Base-by-base conservation (phyloP, 2,797 vertebrate species). In the Hirundo rustica region DNA sequence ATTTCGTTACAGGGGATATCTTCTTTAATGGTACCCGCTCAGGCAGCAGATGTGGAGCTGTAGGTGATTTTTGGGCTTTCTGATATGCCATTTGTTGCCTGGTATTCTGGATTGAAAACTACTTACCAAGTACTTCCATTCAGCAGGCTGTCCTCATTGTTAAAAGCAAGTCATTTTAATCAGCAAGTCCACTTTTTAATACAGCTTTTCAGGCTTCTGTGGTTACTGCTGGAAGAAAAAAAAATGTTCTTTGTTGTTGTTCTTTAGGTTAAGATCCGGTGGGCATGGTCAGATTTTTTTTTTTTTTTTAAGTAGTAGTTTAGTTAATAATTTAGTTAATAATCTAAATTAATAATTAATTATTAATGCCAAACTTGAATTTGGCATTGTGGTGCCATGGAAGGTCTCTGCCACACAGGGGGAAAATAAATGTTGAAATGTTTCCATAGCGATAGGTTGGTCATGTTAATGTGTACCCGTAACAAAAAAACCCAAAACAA, bases 1-100 rank as follows among this genome's bases (percentile, higher is more conserved):
- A 10, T 50, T 86, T 67, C 5, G 5, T 34, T 47, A 0, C 2
- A 36, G 30, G 10, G 23, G 50, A 0, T 44, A 3, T 34, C 9
- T 29, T 18, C 44, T 67, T 50, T 30, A 40, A 1, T 19, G 44
- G 36, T 26, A 4, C 47, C 34, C 78, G 80, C 77, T 84, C 30
- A 32, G 80, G 15, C 45, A 67, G 32, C 70, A 62, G 6, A n/a
- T 4, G 29, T 13, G 29, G 26, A 67, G 64, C 38, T 94, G 57
- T 36, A 71, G 68, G 20, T 74, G 23, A 1, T 30, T 50, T 48
- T 65, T 27, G 38, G 77, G 4, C 30, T 81, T 11, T 19, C 9
- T 55, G 51, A 9, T 13, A 2, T 0, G 7, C 5, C 34, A 25
- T 58, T 87, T 80, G 50, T 61, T 51, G 67, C 27, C 29, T 50